Conservation (phyloP, 2,888 invertebrate genomes). For the Caenorhabditis sinica region DNA sequence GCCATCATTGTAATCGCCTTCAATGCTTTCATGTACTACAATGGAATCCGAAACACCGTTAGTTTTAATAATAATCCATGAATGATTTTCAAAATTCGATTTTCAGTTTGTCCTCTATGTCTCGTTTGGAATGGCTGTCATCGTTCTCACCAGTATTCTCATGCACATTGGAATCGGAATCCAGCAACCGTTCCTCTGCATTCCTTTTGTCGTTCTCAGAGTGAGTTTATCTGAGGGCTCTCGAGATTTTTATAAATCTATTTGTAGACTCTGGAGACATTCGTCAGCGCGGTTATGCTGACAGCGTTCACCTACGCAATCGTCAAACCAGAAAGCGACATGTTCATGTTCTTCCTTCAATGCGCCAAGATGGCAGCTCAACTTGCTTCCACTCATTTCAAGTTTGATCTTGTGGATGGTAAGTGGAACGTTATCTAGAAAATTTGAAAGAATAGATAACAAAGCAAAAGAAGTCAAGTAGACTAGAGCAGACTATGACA, state of each 20-base stretch:
- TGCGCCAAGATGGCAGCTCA: slow-evolving; percentile 26
- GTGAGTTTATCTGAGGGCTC: slow-evolving; percentile 36
- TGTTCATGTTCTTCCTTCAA: slow-evolving; percentile 44
- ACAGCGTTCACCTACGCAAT: slow-evolving; percentile 55
- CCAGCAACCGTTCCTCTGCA: slow-evolving; percentile 68
- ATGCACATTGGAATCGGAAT: slow-evolving; percentile 65
- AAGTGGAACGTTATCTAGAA: neutral
- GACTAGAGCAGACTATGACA: too few species aligned
- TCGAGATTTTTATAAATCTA: neutral
- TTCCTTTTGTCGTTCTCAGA: slow-evolving; percentile 67
- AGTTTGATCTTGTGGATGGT: slow-evolving; percentile 52
- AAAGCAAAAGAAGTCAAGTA: neutral
- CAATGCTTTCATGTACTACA: slow-evolving; percentile 22
- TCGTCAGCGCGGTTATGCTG: slow-evolving; percentile 43
- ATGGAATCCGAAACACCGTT: slow-evolving; percentile 48
- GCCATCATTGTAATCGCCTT: slow-evolving; percentile 24
- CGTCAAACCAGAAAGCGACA: slow-evolving; percentile 24
- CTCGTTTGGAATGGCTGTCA: slow-evolving; percentile 28
- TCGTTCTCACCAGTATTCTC: slow-evolving; percentile 53
- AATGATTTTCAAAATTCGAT: too few species aligned
- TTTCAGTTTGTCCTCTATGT: slow-evolving; percentile 56
- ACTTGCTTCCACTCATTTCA: slow-evolving; percentile 26
- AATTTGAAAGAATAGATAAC: neutral
- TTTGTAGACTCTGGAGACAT: slow-evolving; percentile 69
- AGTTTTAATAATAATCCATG: too few species aligned